phyloP scores from a whole-genome alignment of 2,888 invertebrate species.

The Drosophila nr. fundita region DNA sequence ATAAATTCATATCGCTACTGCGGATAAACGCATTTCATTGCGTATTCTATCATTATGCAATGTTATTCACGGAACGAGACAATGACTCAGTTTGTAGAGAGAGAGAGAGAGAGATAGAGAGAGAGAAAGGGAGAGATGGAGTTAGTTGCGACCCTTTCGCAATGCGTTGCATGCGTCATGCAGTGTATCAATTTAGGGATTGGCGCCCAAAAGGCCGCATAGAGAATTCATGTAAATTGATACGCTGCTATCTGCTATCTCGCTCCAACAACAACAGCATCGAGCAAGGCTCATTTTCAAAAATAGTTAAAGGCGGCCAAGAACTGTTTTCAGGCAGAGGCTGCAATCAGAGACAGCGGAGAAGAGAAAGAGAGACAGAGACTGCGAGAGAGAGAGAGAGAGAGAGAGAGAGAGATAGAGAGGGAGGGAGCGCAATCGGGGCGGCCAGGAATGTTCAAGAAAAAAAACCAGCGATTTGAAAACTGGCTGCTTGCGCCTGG shows the following conservation, averaged over 20 bases:
- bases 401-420: slow-evolving; percentile 15
- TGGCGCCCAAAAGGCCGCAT: slow-evolving; percentile 79
- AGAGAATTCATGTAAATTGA: slow-evolving; percentile 76
- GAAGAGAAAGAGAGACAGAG: slow-evolving; percentile 8
- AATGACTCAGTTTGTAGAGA: neutral
- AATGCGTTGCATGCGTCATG: slow-evolving; percentile 33
- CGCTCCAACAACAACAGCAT: slow-evolving; percentile 45
- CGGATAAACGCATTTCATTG: slow-evolving; percentile 2
- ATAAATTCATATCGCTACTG: neutral
- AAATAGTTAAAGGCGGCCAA: slow-evolving; percentile 70
- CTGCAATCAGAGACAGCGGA: slow-evolving; percentile 19
- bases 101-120: neutral
- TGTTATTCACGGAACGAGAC: slow-evolving; percentile 5
- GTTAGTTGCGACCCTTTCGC: slow-evolving; percentile 29
- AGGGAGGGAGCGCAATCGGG: slow-evolving; percentile 23
- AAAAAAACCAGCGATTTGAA: slow-evolving; percentile 64
- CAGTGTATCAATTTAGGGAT: slow-evolving; percentile 70
- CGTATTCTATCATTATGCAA: slow-evolving; percentile 13
- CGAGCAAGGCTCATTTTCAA: slow-evolving; percentile 52
- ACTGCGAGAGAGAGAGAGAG: slow-evolving; percentile 8
- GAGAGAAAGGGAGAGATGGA: neutral
- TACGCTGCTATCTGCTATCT: slow-evolving; percentile 57
- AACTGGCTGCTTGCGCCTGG: slow-evolving; percentile 57
- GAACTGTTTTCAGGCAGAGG: slow-evolving; percentile 53
- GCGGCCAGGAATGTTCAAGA: slow-evolving; percentile 63